phyloP scores from a whole-genome alignment of 2,797 vertebrate species.

The Lemur catta region DNA sequence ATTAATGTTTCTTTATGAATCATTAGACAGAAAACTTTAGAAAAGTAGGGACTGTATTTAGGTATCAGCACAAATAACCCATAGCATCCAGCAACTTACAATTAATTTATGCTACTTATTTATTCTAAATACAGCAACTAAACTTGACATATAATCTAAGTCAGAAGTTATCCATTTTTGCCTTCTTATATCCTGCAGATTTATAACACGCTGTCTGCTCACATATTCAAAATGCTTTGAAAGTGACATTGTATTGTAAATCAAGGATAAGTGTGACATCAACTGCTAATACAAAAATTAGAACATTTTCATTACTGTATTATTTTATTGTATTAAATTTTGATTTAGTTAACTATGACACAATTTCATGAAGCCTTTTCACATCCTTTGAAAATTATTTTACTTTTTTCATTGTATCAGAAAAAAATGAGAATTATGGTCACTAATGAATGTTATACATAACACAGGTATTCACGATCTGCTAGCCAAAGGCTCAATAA shows the following conservation, averaged over 20 bases:
- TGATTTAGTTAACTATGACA: slow-evolving; percentile 31
- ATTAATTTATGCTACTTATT: slow-evolving; percentile 6
- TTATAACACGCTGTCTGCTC: neutral
- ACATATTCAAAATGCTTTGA: slow-evolving; percentile 2
- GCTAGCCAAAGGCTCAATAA: neutral
- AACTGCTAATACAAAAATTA: slow-evolving; percentile 26
- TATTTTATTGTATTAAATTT: slow-evolving; percentile 31
- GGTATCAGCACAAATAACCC: neutral
- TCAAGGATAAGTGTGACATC: neutral
- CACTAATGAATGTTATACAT: neutral
- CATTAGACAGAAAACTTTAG: slow-evolving; percentile 2
- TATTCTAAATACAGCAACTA: neutral
- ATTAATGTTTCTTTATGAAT: slow-evolving; percentile 5
- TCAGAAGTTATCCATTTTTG: slow-evolving; percentile 17
- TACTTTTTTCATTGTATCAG: neutral
- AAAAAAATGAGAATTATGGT: slow-evolving; percentile 10
- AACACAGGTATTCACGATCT: neutral
- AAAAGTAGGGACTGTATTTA: neutral
- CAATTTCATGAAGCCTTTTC: slow-evolving; percentile 26
- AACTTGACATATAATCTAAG: slow-evolving; percentile 9
- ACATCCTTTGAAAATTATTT: slow-evolving; percentile 45
- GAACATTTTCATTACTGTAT: slow-evolving; percentile 27
- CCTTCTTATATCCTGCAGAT: neutral
- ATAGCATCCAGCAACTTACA: neutral
- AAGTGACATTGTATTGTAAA: neutral